Percentiles rank a stretch among this genome's conserved stretches.
phyloP scores from a whole-genome alignment of 2,113 vertebrate genomes.

The Cyprinodon tularosa region DNA sequence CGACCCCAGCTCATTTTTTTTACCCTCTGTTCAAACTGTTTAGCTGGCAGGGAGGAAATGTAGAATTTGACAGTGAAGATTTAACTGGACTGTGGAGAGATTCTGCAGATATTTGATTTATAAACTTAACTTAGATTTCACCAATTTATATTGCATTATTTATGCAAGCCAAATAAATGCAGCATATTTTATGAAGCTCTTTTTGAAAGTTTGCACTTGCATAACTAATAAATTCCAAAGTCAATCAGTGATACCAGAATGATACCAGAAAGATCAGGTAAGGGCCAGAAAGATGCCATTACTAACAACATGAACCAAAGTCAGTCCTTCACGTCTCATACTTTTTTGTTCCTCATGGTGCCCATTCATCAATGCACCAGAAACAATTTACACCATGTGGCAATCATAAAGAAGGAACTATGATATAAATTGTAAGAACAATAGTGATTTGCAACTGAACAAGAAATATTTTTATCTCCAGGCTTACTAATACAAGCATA shows the following conservation, averaged over 20 bases:
- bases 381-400: conserved; percentile 6
- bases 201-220: too few species aligned
- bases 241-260: too few species aligned
- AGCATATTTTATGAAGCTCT: too few species aligned
- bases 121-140: too few species aligned
- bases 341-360: conserved; percentile 3
- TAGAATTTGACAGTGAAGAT: conserved; percentile 67
- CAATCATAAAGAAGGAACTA: not conserved
- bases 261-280: not conserved
- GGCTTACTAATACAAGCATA: not conserved
- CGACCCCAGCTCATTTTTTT: conserved; percentile 43
- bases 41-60: conserved; percentile 56
- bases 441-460: conserved; percentile 12
- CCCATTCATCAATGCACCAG: not conserved
- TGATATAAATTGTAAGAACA: conserved; percentile 1
- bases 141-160: too few species aligned
- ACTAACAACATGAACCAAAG: not conserved
- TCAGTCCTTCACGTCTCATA: not conserved
- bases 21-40: conserved; percentile 59
- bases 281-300: not conserved
- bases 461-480: not conserved
- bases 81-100: conserved; percentile 49
- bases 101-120: conserved; percentile 10
- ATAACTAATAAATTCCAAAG: too few species aligned
- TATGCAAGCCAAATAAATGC: too few species aligned